phyloP scores from a whole-genome alignment of 1,140 invertebrate species.

The Mercenaria mercenaria region DNA sequence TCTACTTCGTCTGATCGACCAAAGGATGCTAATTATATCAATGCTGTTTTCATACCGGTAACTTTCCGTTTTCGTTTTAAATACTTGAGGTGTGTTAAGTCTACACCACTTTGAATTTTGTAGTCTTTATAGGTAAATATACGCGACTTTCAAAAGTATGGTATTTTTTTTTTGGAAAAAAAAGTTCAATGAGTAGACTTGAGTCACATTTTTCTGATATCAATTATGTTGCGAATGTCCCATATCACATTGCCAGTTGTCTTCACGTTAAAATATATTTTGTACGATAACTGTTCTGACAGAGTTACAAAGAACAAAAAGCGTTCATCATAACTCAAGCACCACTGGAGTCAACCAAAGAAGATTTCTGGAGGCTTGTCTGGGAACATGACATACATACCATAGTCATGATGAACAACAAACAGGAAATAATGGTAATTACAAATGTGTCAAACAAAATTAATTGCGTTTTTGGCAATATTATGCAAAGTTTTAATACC shows the following conservation, averaged over 20 bases:
- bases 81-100: not conserved
- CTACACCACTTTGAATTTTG: no score
- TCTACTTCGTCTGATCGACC: not conserved
- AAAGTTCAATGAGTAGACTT: not conserved
- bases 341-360: slow-evolving; percentile 71
- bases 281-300: not conserved
- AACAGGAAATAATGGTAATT: not conserved
- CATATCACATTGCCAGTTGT: not conserved
- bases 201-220: not conserved
- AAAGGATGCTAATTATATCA: not conserved
- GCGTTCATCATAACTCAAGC: slow-evolving; percentile 75
- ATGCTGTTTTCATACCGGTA: slow-evolving; percentile 23
- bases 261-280: no score
- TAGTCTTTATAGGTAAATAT: not conserved
- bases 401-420: slow-evolving; percentile 67
- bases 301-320: slow-evolving; percentile 56
- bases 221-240: not conserved
- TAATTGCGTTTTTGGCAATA: not conserved
- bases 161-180: not conserved
- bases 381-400: slow-evolving; percentile 69
- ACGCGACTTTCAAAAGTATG: not conserved
- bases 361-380: slow-evolving; percentile 77
- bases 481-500: no score
- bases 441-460: not conserved
- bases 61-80: not conserved